These are phyloP conservation scores for Chrysemys picta DNA, from an alignment of 2,113 vertebrate genomes.

Conservation along the genomic window DNA sequence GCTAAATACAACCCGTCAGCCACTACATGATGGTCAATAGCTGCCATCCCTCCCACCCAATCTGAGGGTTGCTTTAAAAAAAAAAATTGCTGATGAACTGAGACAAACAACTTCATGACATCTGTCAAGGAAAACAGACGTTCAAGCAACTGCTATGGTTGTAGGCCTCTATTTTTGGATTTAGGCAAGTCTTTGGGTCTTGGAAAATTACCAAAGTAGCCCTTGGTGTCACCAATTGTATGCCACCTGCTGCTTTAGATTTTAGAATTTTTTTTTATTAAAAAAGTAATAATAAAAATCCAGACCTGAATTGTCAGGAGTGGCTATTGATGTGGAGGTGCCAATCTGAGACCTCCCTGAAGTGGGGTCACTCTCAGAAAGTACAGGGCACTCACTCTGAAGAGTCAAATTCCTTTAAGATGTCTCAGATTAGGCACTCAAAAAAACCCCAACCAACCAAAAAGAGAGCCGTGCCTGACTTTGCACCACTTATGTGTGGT, in stretches of 20 bases:
- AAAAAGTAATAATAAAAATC: no score
- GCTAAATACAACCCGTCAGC: neutral
- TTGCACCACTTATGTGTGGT: neutral
- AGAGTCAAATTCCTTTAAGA: neutral
- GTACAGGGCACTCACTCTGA: neutral
- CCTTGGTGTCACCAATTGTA: neutral
- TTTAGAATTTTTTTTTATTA: neutral
- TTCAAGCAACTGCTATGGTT: neutral
- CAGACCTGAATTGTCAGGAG: neutral
- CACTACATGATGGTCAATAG: neutral
- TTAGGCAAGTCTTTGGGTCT: neutral
- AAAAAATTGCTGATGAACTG: neutral
- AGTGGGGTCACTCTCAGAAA: neutral
- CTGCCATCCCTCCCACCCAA: neutral
- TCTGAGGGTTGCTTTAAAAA: neutral
- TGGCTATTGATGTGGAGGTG: neutral
- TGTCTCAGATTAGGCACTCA: neutral
- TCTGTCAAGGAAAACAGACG: neutral
- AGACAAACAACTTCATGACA: accelerated
- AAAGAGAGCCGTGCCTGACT: neutral
- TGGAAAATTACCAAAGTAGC: no score
- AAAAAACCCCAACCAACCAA: no score
- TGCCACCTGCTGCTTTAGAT: neutral
- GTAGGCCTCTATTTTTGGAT: neutral
- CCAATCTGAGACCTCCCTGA: neutral